phyloP scores from a whole-genome alignment of 53 echinoderm and acorn worm genomes.

The Paracentrotus lividus region DNA sequence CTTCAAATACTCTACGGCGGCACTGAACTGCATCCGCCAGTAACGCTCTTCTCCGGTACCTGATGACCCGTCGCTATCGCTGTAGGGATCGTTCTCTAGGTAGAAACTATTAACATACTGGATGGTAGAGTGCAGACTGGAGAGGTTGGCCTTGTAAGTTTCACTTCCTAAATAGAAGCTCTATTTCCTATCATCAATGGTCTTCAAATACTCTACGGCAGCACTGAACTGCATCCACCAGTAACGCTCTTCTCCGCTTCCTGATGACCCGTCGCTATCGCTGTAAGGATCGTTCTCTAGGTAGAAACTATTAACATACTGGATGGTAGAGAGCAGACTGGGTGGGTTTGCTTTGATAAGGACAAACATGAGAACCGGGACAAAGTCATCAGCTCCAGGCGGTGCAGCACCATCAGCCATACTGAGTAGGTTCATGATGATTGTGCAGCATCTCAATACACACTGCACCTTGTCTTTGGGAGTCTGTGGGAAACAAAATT shows the following conservation, averaged over 20 bases:
- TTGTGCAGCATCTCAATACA: slow-evolving; percentile 89
- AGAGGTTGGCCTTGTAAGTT: background rate
- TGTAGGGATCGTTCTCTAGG: slow-evolving; percentile 61
- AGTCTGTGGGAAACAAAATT: slow-evolving; percentile 72
- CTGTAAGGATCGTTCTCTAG: slow-evolving; percentile 80
- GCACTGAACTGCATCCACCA: slow-evolving; percentile 99
- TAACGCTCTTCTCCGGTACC: slow-evolving; percentile 85
- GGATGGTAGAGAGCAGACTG: slow-evolving; percentile 92
- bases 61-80: slow-evolving; percentile 65
- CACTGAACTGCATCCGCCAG: slow-evolving; percentile 97
- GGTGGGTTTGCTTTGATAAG: slow-evolving; percentile 98
- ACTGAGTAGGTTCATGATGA: slow-evolving; percentile 97
- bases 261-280: slow-evolving; percentile 68
- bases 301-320: slow-evolving; percentile 98
- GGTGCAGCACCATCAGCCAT: slow-evolving; percentile 87
- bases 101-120: slow-evolving; percentile 49
- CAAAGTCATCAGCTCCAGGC: slow-evolving; percentile 93
- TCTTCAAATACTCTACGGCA: slow-evolving; percentile 93
- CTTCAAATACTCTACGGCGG: slow-evolving; percentile 90
- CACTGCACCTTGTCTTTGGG: slow-evolving; percentile 97
- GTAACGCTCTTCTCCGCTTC: slow-evolving; percentile 91
- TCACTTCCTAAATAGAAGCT: background rate
- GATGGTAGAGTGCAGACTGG: slow-evolving; percentile 69
- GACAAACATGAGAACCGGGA: slow-evolving; percentile 94
- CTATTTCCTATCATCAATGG: slow-evolving; percentile 91